A percentile compares a stretch with the other conserved stretches of the same genome.
Evolutionary conservation across 1,140 invertebrate genomes (phyloP).

Genomic region (Solen grandis): DNA sequence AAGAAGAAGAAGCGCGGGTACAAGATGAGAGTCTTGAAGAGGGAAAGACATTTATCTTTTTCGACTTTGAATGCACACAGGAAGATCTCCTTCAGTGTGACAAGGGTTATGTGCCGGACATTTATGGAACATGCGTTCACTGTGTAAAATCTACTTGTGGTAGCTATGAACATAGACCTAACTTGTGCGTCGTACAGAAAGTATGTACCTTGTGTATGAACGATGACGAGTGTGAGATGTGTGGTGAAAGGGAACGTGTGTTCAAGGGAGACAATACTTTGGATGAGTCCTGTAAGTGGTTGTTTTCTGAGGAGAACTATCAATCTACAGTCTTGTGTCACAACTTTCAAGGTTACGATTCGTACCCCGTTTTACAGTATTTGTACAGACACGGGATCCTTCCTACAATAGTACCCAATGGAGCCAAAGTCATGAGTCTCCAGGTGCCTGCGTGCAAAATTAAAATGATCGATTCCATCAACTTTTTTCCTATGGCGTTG

Average conservation of each 20-base stretch:
- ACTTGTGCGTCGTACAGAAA: constrained; percentile 54
- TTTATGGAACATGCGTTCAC: constrained; percentile 10
- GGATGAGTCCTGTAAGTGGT: constrained; percentile 50
- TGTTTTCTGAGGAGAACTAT: constrained; percentile 26
- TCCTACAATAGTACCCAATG: constrained; percentile 1
- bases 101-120: constrained; percentile 22
- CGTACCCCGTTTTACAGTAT: constrained; percentile 23
- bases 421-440: constrained; percentile 11
- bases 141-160: constrained; percentile 32
- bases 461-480: constrained; percentile 29
- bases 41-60: not conserved
- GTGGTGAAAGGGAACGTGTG: constrained; percentile 37
- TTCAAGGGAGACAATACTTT: constrained; percentile 15
- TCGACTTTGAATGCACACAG: not conserved
- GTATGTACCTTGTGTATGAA: constrained; percentile 48
- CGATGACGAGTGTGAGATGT: constrained; percentile 9
- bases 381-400: constrained; percentile 5
- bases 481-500: constrained; percentile 48
- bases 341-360: constrained; percentile 34
- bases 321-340: constrained; percentile 17
- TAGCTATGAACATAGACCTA: constrained; percentile 47
- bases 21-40: not conserved
- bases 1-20: not conserved
- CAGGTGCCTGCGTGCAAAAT: not conserved
- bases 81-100: not conserved